Conservation (phyloP, 2,797 vertebrate genomes). For the Taenioides sp. region DNA sequence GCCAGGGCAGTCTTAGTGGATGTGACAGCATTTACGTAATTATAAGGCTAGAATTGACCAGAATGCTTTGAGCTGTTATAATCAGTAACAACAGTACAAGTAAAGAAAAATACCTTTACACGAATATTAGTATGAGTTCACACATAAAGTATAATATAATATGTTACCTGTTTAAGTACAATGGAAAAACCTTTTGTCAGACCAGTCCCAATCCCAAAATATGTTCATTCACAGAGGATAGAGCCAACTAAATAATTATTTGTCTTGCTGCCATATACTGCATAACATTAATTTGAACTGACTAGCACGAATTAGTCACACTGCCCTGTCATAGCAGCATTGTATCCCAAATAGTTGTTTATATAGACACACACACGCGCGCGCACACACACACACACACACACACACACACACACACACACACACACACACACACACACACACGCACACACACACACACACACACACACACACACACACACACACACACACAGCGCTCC, state of each 20-base stretch:
- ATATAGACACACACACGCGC: constrained; percentile 12
- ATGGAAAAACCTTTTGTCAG: background rate
- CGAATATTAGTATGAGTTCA: too few species aligned
- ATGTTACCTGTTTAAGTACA: too few species aligned
- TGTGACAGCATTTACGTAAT: background rate
- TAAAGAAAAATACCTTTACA: background rate
- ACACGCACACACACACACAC: too few species aligned
- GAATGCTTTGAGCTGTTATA: background rate
- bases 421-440: constrained; percentile 21
- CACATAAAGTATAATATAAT: too few species aligned
- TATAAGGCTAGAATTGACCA: background rate
- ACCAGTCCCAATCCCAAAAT: background rate
- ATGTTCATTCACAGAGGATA: background rate
- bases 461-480: background rate
- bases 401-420: constrained; percentile 31
- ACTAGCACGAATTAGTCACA: constrained; percentile 53
- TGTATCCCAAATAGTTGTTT: constrained; percentile 40
- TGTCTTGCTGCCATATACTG: constrained; percentile 19
- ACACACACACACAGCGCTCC: constrained; percentile 23
- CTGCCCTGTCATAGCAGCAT: constrained; percentile 33
- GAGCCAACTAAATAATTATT: background rate
- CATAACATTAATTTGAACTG: constrained; percentile 29
- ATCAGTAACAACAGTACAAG: background rate
- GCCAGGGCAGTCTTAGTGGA: background rate
- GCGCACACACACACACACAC: background rate